phyloP scores from a whole-genome alignment of 1,140 invertebrate genomes.

The Macrotrachela quadricornifera region DNA sequence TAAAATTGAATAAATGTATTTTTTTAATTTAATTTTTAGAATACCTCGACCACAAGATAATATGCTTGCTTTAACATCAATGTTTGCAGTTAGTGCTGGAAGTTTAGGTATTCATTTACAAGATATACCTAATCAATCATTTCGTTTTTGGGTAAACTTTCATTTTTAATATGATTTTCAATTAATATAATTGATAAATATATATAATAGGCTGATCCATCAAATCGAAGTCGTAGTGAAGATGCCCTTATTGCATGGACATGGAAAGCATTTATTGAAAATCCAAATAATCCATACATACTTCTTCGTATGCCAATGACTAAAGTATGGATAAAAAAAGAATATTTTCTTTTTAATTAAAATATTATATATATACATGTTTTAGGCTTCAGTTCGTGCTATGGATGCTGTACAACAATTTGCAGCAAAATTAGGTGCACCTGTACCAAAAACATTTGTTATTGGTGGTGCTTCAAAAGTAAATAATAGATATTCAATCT shows the following conservation, averaged over 20 bases:
- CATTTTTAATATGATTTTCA: background rate
- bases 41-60: slow-evolving; percentile 14
- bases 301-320: slow-evolving; percentile 19
- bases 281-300: slow-evolving; percentile 5
- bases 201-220: background rate
- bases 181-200: background rate
- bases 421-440: background rate
- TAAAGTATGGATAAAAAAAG: slow-evolving; percentile 12
- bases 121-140: slow-evolving; percentile 20
- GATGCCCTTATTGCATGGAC: slow-evolving; percentile 10
- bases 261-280: slow-evolving; percentile 9
- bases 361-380: background rate
- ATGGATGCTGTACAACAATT: slow-evolving; percentile 10
- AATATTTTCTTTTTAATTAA: background rate
- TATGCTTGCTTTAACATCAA: slow-evolving; percentile 15
- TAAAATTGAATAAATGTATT: too few species aligned
- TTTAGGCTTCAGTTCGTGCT: slow-evolving; percentile 16
- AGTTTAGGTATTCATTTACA: slow-evolving; percentile 15
- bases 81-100: slow-evolving; percentile 15
- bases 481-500: background rate
- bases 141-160: slow-evolving; percentile 14
- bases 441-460: slow-evolving; percentile 3
- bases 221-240: background rate
- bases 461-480: slow-evolving; percentile 4
- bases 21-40: slow-evolving; percentile 1